These are phyloP conservation scores for Physocephala rufipes DNA, from an alignment of 2,888 invertebrate genomes.

Conservation along the genomic window DNA sequence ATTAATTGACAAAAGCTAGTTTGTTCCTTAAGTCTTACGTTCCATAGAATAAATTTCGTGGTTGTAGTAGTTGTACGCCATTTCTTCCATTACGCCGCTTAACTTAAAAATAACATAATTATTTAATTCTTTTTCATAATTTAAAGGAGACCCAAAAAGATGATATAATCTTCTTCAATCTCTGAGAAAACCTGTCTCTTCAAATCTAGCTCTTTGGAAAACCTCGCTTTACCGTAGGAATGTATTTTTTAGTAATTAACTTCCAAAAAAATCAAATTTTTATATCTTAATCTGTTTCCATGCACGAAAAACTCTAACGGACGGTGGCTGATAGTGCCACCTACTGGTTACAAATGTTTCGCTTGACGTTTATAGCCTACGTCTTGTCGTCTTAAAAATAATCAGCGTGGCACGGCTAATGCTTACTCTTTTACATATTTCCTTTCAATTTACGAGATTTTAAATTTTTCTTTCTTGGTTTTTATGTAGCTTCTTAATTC, in stretches of 20 bases:
- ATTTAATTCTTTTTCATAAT: slow-evolving; percentile 3
- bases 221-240: background rate
- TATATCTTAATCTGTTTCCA: background rate
- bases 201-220: too few relatives aligned
- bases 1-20: background rate
- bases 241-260: background rate
- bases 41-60: too few relatives aligned
- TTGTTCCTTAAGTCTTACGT: slow-evolving; percentile 14
- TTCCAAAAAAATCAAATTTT: background rate
- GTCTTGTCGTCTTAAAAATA: background rate
- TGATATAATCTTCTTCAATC: too few relatives aligned
- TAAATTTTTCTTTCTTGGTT: too few relatives aligned
- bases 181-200: background rate
- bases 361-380: background rate
- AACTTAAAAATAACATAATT: too few relatives aligned
- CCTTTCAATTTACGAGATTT: too few relatives aligned
- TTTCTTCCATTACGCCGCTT: too few relatives aligned
- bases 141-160: background rate
- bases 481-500: background rate
- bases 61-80: too few relatives aligned
- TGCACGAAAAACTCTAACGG: background rate
- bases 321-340: slow-evolving; percentile 6
- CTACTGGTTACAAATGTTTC: slow-evolving; percentile 13
- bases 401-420: slow-evolving; percentile 1
- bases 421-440: background rate